Evolutionary conservation across 2,888 invertebrate genomes (phyloP), one percentile per base, ranked within the genome.

Genomic region (Camponotus fellah): DNA sequence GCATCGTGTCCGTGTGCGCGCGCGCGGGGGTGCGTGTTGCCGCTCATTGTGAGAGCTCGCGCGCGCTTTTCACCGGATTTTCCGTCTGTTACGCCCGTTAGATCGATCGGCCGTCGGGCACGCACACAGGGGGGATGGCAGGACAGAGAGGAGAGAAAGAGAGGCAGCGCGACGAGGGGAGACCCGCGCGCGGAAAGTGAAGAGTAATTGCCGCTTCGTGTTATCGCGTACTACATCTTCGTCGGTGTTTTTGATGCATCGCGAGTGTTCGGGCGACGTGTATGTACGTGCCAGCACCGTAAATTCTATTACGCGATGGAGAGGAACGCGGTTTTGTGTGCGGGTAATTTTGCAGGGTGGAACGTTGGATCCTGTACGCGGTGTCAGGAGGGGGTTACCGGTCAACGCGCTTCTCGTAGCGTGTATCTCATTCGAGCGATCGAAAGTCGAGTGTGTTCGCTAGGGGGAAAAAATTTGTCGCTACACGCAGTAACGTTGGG

Each of bases 41-140:
- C 85, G 83, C 82, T 81, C 79, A 75, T 84, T 81, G 84, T 86
- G 76, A 60, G 46, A 72, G 72, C 72, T 5, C 60, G 60, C 60
- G 53, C 85, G 72, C 49, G 85, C 86, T 88, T 88, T 91, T 87
- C 88, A 87, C 81, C 85, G 86, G 84, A 84, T 90, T 90, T 89
- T 82, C 85, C 89, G 85, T 86, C 83, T 77, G 87, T 85, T 69
- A 86, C 81, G 81, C 82, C 82, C 37, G 84, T 88, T 87, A 86
- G 86, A 90, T 85, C 87, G 86, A 91, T 91, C 87, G 85, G 71
- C 49, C 72, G 86, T 74, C 69, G 84, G 72, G 83, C 83, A 82
- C 65, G 74, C 86, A 74, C 76, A 46, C 60, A 62, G 46, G 32
- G 37, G 37, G 72, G 58, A 69, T 34, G n/a, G 85, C 65, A 69